Base-by-base conservation (phyloP, 1,140 invertebrate genomes). In the Bathynomus jamesi region DNA sequence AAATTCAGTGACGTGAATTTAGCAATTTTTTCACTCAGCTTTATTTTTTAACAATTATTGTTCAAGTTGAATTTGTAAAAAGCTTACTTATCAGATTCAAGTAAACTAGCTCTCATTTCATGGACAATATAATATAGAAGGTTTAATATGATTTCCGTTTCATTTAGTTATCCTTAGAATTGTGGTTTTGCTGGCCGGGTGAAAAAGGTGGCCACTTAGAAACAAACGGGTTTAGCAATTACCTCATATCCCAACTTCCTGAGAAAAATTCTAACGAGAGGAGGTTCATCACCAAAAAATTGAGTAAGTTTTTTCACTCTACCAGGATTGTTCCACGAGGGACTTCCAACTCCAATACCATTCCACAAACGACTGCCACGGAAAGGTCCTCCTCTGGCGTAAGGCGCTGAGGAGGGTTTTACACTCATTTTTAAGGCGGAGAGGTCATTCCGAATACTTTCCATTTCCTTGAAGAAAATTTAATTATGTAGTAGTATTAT, bases 211-310 rank as follows among this genome's bases (percentile, higher is more conserved):
- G n/a, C n/a, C n/a, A n/a, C n/a, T n/a, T n/a, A n/a, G n/a, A n/a
- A n/a, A n/a, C n/a, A n/a, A n/a, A n/a, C n/a, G n/a, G n/a, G n/a
- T n/a, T n/a, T n/a, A n/a, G n/a, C 28, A 74, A 76, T 84, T 84
- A 95, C 93, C 88, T 95, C 93, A 84, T 95, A 96, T 76, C 93
- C 93, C 71, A 96, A 86, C 85, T 93, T 93, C 82, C 93, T 90
- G 60, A 96, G 85, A 83, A 95, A 96, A 27, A 95, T 85, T 81
- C 92, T 86, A 80, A 96, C 87, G 46, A 95, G 85, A 11, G 93
- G 93, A 29, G 93, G 93, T 80, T 96, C 94, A 81, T 94, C 91
- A 11, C 93, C 93, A 83, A 96, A 96, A 86, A 96, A 95, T 83
- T 94, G 94, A 32, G 88, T 92, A 60, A 93, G 85, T 75, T 91